Evolutionary conservation across 1,140 invertebrate species (phyloP), one percentile per base, ranked within the genome.

Genomic region (Vanessa atalanta): DNA sequence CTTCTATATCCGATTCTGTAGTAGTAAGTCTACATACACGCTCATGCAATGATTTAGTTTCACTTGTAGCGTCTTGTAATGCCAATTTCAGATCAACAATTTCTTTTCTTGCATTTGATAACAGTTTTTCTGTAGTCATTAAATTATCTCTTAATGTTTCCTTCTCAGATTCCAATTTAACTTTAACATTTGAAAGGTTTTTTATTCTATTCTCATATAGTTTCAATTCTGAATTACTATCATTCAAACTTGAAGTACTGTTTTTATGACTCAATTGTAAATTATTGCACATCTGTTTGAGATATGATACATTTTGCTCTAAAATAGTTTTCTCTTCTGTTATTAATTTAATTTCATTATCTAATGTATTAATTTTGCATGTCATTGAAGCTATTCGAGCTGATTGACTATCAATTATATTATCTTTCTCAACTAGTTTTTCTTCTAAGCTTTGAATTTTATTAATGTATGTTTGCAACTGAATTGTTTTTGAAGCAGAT

Each of bases 401-500:
- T 57, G 89, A 85, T 83, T 93, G 92, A 78, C 81, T 88, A 37
- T 93, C 89, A 66, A 93, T 87, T 14, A 88, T 79, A 63, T 79
- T 86, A 65, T 93, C 92, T 80, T 91, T 90, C 43, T 93, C 89
- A 51, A 89, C 67, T 7, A 93, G 55, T 78, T 89, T 88, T 63
- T 82, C 79, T 84, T 93, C 92, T 64, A 93, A 79, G 63, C 69
- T 81, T 79, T 90, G 80, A 61, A 93, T 88, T 88, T 90, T 93
- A 73, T 75, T 87, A 26, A 87, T 77, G 77, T 89, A 93, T 53
- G 83, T 81, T 76, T 93, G 86, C 67, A 95, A 78, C 75, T 93
- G 90, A 23, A 87, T 15, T 76, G 89, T 94, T 48, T 94, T 94
- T 68, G 95, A 95, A 23, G 94, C 94, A 12, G 95, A 95, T 87